Base-by-base conservation (phyloP, 2,888 invertebrate species). In the Acronicta psi region DNA sequence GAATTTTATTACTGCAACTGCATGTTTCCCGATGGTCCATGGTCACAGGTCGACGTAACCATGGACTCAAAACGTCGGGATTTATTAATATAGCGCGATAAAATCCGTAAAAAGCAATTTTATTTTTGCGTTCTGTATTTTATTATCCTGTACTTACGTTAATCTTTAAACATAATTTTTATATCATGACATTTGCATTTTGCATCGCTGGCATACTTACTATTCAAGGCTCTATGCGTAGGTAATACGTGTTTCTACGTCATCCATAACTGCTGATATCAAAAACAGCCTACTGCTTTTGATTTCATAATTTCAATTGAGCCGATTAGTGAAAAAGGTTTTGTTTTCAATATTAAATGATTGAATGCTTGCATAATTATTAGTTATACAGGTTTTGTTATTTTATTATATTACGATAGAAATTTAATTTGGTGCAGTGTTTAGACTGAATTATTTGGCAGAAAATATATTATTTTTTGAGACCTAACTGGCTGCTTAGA, bases 221-320 rank as follows among this genome's bases (percentile, higher is more conserved):
- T 17, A 17, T 11, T 25, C 38, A 47, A 16, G 25, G 17, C 29
- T 47, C 38, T 46, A 31, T 25, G 44, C 44, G 18, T 37, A 37
- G 10, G 14, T 16, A 29, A n/a, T 45, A 57, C 46, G 67, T 67
- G 31, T 50, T 68, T 36, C 16, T 8, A 67, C 38, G 40, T 62
- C 50, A 68, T 34, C 3, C 37, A 52, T 41, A 23, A 37, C 29
- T 62, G 67, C 67, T 65, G 65, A 65, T 50, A 40, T 49, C 20
- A 41, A 49, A 56, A 29, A 50, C 43, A 68, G 56, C 62, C 56
- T 53, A 62, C 52, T 38, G 55, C 41, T 49, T 37, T 37, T 17
- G 25, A 53, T 61, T 68, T 68, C 56, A 62, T 52, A 56, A 67
- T 56, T 40, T 23, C 16, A 13, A 43, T 38, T 49, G 8, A 47